phyloP scores from a whole-genome alignment of 2,888 invertebrate species.

The Cheilosia grossa region DNA sequence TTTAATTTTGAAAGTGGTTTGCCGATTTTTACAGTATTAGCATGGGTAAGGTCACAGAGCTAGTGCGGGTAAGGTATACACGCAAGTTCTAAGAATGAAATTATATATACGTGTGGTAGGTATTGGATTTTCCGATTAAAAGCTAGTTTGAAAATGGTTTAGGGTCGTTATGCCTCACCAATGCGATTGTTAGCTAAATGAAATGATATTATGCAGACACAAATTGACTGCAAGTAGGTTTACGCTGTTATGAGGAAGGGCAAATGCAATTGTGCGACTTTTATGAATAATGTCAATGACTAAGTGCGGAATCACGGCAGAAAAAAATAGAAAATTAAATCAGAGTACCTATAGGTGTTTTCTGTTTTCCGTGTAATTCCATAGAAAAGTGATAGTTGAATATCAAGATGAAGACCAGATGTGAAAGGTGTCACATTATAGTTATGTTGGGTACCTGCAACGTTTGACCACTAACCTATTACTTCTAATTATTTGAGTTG shows the following conservation, averaged over 20 bases:
- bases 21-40: conserved; percentile 33
- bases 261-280: conserved; percentile 11
- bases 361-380: background rate
- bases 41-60: conserved; percentile 45
- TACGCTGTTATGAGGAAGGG: background rate
- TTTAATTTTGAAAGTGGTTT: conserved; percentile 73
- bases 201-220: conserved; percentile 2
- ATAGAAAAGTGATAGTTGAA: conserved; percentile 12
- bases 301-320: conserved; percentile 11
- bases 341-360: conserved; percentile 2
- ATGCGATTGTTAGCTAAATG: conserved; percentile 14
- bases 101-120: conserved; percentile 28
- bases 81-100: conserved; percentile 45
- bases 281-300: conserved; percentile 26
- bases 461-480: background rate
- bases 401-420: conserved; percentile 6
- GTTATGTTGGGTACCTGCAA: background rate
- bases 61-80: background rate
- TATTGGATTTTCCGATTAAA: conserved; percentile 54
- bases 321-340: background rate
- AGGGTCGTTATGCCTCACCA: conserved; percentile 63
- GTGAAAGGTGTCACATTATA: background rate
- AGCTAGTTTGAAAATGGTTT: conserved; percentile 61
- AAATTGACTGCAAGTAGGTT: background rate
- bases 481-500: background rate